Percentiles rank a stretch among this genome's conserved stretches.
Evolutionary conservation across 2,113 vertebrate species (phyloP).

Genomic region (Circaetus gallicus): DNA sequence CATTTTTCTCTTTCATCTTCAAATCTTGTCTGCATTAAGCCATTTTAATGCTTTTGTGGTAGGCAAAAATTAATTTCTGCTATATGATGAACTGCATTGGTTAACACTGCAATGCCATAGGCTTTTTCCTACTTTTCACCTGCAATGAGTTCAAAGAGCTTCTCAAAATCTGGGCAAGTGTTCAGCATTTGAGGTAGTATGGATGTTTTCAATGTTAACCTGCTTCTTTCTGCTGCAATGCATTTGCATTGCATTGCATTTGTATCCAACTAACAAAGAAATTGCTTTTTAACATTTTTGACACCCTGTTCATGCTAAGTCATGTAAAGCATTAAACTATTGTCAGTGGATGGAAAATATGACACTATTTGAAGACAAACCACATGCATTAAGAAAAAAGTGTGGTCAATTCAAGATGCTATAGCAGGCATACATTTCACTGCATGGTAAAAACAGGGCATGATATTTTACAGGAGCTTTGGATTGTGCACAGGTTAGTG

Average conservation of each 20-base stretch:
- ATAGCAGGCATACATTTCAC: neutral
- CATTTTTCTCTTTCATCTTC: neutral
- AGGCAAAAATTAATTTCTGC: neutral
- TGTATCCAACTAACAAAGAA: neutral
- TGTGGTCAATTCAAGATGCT: neutral
- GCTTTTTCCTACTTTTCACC: neutral
- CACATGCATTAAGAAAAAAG: neutral
- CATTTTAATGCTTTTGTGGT: neutral
- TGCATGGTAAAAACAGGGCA: neutral
- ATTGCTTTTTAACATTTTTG: neutral
- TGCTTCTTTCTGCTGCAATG: neutral
- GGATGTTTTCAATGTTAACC: neutral
- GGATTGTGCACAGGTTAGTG: neutral
- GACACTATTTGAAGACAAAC: neutral
- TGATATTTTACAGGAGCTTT: neutral
- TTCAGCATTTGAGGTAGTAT: neutral
- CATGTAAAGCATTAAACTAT: neutral
- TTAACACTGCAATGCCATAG: neutral
- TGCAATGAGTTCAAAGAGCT: neutral
- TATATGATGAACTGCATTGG: neutral
- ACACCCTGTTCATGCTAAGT: neutral
- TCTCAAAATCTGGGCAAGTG: neutral
- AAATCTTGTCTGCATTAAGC: neutral
- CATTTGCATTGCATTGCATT: neutral
- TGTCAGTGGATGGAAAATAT: neutral